A percentile compares a stretch with the other conserved stretches of the same genome.
Conservation (phyloP, 2,797 vertebrate species). For the Dromococcyx pavoninus region DNA sequence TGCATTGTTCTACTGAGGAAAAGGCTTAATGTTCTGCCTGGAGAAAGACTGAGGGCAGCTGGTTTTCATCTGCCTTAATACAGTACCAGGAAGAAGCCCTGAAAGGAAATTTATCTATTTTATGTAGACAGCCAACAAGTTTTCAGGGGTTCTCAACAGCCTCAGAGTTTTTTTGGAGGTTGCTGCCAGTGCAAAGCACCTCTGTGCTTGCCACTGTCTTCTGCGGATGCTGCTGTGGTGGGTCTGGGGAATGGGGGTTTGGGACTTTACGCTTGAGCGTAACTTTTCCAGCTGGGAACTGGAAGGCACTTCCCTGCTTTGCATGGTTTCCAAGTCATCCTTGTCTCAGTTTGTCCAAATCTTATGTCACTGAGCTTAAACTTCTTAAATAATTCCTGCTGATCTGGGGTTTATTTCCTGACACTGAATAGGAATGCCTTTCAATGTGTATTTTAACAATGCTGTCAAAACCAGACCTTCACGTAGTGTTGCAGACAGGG, state of each 20-base stretch:
- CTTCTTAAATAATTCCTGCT: not conserved
- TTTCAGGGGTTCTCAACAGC: not conserved
- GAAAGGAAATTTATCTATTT: not conserved
- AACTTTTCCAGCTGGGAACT: not conserved
- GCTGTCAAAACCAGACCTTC: not conserved
- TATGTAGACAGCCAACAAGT: not conserved
- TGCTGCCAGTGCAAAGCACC: not conserved
- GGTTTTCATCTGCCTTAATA: constrained; percentile 25
- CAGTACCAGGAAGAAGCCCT: not conserved
- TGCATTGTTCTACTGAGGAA: not conserved
- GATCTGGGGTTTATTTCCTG: not conserved
- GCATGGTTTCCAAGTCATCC: not conserved
- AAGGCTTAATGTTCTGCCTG: not conserved
- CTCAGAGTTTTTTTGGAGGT: fast-evolving
- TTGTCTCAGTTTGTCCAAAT: not conserved
- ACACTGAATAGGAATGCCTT: not conserved
- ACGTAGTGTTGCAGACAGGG: not conserved
- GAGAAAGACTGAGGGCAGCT: constrained; percentile 5
- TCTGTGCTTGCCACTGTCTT: fast-evolving
- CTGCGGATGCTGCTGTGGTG: not conserved
- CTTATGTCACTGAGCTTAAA: not conserved
- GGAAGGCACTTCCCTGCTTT: not conserved
- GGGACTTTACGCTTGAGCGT: not conserved
- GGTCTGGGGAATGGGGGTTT: fast-evolving
- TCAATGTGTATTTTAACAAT: not conserved